Evolutionary conservation across 2,888 invertebrate species (phyloP).

Genomic region (Exocentrus adspersus): DNA sequence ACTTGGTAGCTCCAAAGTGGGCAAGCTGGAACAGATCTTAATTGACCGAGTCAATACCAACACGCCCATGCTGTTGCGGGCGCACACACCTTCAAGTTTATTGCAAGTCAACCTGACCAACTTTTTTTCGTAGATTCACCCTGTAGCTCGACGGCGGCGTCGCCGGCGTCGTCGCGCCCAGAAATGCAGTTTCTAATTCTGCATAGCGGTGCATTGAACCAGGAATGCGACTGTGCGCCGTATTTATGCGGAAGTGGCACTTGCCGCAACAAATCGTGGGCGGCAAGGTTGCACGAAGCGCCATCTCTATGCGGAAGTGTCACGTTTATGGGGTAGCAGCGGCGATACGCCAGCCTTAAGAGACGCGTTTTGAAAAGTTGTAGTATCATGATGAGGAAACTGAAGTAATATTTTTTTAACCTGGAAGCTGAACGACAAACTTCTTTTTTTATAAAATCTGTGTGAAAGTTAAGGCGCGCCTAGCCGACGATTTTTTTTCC

Average conservation of each 20-base stretch:
- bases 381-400: too few relatives aligned
- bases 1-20: background rate
- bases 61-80: conserved; percentile 23
- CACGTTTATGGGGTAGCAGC: too few relatives aligned
- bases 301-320: conserved; percentile 1
- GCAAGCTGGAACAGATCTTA: conserved; percentile 5
- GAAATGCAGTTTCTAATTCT: conserved; percentile 45
- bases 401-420: background rate
- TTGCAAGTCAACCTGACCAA: conserved; percentile 14
- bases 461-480: background rate
- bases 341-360: too few relatives aligned
- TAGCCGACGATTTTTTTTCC: background rate
- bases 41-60: conserved; percentile 26
- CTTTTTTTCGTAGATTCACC: conserved; percentile 36
- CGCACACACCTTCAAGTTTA: conserved; percentile 21
- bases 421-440: background rate
- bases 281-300: conserved; percentile 18
- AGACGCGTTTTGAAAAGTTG: too few relatives aligned
- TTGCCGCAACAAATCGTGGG: conserved; percentile 15
- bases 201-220: conserved; percentile 45
- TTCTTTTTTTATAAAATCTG: background rate
- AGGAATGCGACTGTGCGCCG: conserved; percentile 39
- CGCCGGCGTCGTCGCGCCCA: conserved; percentile 17
- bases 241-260: conserved; percentile 23
- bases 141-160: too few relatives aligned